Percentiles rank a stretch among this genome's conserved stretches.
These are phyloP conservation scores for Cryptocheilus praepositus DNA, from an alignment of 2,888 invertebrate species.

Conservation along the genomic window DNA sequence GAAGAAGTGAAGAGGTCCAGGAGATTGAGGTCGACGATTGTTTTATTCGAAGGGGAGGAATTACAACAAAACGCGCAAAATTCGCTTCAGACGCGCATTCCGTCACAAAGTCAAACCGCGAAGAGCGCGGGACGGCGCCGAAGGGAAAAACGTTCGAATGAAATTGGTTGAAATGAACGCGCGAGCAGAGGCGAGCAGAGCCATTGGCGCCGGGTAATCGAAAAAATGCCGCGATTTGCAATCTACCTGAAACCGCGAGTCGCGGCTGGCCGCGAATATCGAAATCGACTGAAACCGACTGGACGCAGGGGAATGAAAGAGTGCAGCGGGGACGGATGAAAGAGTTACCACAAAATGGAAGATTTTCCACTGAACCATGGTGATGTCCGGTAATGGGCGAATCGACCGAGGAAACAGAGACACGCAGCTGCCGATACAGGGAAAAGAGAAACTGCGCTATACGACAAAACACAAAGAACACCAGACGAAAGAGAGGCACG, in stretches of 20 bases:
- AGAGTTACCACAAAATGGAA: constrained; percentile 40
- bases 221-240: constrained; percentile 8
- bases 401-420: constrained; percentile 7
- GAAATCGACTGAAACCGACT: constrained; percentile 18
- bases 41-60: too few species aligned
- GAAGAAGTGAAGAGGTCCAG: too few species aligned
- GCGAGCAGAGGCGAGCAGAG: not conserved
- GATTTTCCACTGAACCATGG: constrained; percentile 46
- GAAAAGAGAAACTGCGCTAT: constrained; percentile 20
- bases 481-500: not conserved
- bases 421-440: constrained; percentile 20
- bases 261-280: constrained; percentile 14
- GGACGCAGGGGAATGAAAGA: not conserved
- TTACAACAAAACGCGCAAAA: too few species aligned
- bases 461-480: not conserved
- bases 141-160: too few species aligned
- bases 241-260: constrained; percentile 14
- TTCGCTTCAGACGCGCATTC: too few species aligned
- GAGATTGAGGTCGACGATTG: too few species aligned
- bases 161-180: too few species aligned
- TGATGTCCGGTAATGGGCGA: constrained; percentile 52
- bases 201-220: not conserved
- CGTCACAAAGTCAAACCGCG: too few species aligned
- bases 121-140: too few species aligned
- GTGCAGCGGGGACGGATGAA: not conserved